Evolutionary conservation across 2,113 vertebrate species (phyloP).

Genomic region (Bufo bufo): DNA sequence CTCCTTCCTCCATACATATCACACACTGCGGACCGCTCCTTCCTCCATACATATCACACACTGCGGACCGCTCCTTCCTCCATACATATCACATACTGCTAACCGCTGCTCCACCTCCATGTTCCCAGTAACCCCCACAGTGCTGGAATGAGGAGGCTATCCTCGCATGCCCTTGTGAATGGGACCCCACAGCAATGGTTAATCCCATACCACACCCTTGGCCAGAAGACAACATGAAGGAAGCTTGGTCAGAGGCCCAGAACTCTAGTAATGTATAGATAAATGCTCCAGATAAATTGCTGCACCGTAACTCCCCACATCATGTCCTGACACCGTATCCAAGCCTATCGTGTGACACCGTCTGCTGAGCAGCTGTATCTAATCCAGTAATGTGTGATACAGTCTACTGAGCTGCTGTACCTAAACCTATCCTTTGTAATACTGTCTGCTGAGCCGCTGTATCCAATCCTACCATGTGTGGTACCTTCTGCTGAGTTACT

Average conservation of each 20-base stretch:
- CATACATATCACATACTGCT: neutral
- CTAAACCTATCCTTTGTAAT: neutral
- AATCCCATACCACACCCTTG: neutral
- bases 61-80: neutral
- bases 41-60: too few species aligned
- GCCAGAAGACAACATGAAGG: neutral
- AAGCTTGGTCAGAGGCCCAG: conserved; percentile 28
- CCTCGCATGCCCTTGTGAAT: neutral
- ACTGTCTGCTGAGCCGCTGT: neutral
- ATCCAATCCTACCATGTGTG: neutral
- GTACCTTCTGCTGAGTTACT: neutral
- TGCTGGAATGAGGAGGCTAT: neutral
- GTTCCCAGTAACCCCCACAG: too few species aligned
- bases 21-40: neutral
- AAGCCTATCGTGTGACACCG: neutral
- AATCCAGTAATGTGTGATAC: neutral
- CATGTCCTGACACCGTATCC: neutral
- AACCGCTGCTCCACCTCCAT: too few species aligned
- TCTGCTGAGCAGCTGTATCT: neutral
- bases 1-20: neutral
- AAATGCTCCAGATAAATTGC: neutral
- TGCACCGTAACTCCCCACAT: neutral
- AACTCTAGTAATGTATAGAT: conserved; percentile 22
- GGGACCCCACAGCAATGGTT: neutral
- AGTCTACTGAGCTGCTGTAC: neutral